Evolutionary conservation across 2,113 vertebrate genomes (phyloP).

Genomic region (Xiphorhynchus elegans): DNA sequence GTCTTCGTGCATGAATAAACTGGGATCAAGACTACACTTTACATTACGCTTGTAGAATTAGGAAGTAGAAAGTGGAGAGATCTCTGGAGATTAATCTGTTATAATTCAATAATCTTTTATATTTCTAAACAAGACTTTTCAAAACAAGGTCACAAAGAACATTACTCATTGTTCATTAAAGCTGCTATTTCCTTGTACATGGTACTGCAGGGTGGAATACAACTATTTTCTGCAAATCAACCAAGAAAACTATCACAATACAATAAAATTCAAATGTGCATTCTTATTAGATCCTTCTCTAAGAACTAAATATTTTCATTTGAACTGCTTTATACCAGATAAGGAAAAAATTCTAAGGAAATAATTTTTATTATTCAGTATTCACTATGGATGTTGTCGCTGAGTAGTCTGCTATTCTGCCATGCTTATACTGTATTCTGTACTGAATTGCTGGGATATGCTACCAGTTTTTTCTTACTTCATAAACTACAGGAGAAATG

Average conservation of each 20-base stretch:
- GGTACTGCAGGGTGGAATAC: conserved; percentile 13
- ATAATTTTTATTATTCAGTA: neutral
- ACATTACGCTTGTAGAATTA: neutral
- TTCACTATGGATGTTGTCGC: neutral
- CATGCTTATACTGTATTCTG: neutral
- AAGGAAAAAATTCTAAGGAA: neutral
- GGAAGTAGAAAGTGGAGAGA: neutral
- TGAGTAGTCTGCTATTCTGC: neutral
- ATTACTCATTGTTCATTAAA: conserved; percentile 21
- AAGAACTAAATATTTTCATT: conserved; percentile 19
- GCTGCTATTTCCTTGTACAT: conserved; percentile 50
- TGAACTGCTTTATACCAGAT: neutral
- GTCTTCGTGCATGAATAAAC: neutral
- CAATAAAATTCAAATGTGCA: neutral
- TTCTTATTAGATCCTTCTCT: conserved; percentile 5
- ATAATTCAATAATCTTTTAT: neutral
- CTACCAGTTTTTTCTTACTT: neutral
- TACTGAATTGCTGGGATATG: neutral
- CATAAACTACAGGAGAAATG: neutral
- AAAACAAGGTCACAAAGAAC: conserved; percentile 43
- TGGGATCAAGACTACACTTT: neutral
- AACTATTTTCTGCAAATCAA: neutral
- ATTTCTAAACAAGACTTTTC: conserved; percentile 30
- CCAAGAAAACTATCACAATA: neutral
- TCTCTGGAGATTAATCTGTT: neutral